Conservation (phyloP, 2,888 invertebrate species). For the Stegana nigrithorax region DNA sequence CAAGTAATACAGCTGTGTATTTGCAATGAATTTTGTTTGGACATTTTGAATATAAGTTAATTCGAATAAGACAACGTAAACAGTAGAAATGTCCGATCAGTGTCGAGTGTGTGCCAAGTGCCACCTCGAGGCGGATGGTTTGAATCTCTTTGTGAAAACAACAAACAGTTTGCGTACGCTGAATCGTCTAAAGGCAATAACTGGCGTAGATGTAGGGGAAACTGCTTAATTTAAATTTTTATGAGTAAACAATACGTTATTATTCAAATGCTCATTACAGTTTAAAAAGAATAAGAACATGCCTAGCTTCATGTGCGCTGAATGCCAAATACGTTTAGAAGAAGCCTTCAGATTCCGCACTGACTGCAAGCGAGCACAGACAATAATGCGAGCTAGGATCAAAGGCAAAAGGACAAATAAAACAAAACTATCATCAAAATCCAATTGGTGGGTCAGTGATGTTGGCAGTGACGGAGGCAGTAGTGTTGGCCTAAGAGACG, state of each 20-base stretch:
- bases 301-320: background rate
- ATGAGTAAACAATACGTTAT: background rate
- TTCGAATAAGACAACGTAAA: no score
- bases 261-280: background rate
- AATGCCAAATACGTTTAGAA: background rate
- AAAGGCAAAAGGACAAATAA: no score
- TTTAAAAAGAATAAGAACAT: background rate
- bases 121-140: background rate
- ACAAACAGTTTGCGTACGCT: background rate
- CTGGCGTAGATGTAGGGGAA: background rate
- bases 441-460: no score
- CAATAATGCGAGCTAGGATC: background rate
- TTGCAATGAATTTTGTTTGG: no score
- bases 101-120: background rate
- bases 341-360: conserved; percentile 1
- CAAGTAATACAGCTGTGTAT: no score
- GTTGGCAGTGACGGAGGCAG: background rate
- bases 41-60: no score
- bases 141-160: background rate
- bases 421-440: no score
- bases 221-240: background rate
- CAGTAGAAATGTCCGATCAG: background rate
- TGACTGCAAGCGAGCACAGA: background rate
- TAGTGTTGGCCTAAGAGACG: background rate
- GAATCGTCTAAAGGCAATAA: background rate